phyloP scores from a whole-genome alignment of 1,140 invertebrate genomes.

The Coelopa frigida region DNA sequence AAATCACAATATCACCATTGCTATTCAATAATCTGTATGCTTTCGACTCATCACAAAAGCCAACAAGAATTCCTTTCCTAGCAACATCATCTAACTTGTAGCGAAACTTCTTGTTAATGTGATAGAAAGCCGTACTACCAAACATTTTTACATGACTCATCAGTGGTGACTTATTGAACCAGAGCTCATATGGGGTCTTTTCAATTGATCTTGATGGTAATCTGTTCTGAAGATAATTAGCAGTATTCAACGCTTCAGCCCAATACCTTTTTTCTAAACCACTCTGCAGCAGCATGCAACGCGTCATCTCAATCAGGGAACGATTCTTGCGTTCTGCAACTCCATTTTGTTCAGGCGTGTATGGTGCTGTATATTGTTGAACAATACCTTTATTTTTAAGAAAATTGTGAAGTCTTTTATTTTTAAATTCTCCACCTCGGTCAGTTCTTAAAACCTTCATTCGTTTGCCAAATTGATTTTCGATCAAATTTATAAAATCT shows the following conservation, averaged over 20 bases:
- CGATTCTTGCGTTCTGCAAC: constrained; percentile 23
- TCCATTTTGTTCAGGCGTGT: constrained; percentile 40
- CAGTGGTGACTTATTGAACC: constrained; percentile 28
- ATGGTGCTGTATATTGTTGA: constrained; percentile 23
- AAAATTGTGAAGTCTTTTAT: constrained; percentile 16
- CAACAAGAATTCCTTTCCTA: constrained; percentile 3
- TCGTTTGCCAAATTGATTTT: constrained; percentile 17
- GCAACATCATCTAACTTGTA: constrained; percentile 6
- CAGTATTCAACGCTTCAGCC: constrained; percentile 35
- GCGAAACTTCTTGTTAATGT: background rate
- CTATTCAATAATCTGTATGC: constrained; percentile 7
- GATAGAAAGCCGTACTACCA: constrained; percentile 14
- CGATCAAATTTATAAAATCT: constrained; percentile 8
- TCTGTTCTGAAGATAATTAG: constrained; percentile 5
- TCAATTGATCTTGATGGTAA: constrained; percentile 12
- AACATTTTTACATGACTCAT: constrained; percentile 31
- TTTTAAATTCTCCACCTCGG: constrained; percentile 24
- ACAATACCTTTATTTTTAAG: constrained; percentile 15
- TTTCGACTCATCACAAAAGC: constrained; percentile 6
- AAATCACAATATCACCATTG: too few species aligned
- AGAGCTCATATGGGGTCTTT: constrained; percentile 36
- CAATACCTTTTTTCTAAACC: constrained; percentile 21
- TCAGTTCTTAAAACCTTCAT: constrained; percentile 23
- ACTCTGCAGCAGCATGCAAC: background rate
- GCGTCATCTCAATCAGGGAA: constrained; percentile 1